Conservation (phyloP, 2,888 invertebrate genomes). For the Agonopterix alstromeriana region DNA sequence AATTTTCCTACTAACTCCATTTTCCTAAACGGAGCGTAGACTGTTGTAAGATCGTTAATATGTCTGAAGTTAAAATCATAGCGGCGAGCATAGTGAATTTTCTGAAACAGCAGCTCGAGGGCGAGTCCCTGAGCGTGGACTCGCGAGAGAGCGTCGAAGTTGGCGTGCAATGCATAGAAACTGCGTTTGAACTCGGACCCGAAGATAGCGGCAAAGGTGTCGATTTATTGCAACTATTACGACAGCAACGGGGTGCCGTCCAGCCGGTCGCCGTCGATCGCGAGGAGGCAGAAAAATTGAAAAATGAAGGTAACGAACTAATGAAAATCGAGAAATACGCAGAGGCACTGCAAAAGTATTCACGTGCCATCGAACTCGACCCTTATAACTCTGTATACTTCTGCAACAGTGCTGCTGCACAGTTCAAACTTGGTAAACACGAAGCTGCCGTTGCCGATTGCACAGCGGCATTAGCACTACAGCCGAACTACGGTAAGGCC, state of each 20-base stretch:
- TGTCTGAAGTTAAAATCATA: conserved; percentile 62
- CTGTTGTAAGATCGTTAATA: conserved; percentile 18
- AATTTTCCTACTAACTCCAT: not conserved
- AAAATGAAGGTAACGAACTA: conserved; percentile 91
- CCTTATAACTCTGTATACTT: conserved; percentile 95
- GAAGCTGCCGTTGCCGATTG: conserved; percentile 93
- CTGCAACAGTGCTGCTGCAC: conserved; percentile 97
- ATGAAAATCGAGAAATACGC: conserved; percentile 89
- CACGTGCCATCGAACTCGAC: conserved; percentile 92
- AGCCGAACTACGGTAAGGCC: conserved; percentile 95
- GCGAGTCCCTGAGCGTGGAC: conserved; percentile 55
- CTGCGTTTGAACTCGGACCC: conserved; percentile 85
- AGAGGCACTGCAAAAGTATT: conserved; percentile 90
- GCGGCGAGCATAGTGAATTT: conserved; percentile 78
- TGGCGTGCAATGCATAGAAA: conserved; percentile 95
- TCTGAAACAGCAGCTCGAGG: conserved; percentile 73
- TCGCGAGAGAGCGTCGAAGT: conserved; percentile 91
- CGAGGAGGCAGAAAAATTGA: conserved; percentile 87
- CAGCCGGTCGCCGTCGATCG: conserved; percentile 45
- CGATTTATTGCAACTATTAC: conserved; percentile 49
- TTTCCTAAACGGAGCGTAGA: not conserved
- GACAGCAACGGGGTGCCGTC: conserved; percentile 26
- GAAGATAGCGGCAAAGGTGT: conserved; percentile 53
- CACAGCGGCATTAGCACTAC: conserved; percentile 90
- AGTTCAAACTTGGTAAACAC: conserved; percentile 91